Base-by-base conservation (phyloP, 2,797 vertebrate genomes). In the Rhinella marina region DNA sequence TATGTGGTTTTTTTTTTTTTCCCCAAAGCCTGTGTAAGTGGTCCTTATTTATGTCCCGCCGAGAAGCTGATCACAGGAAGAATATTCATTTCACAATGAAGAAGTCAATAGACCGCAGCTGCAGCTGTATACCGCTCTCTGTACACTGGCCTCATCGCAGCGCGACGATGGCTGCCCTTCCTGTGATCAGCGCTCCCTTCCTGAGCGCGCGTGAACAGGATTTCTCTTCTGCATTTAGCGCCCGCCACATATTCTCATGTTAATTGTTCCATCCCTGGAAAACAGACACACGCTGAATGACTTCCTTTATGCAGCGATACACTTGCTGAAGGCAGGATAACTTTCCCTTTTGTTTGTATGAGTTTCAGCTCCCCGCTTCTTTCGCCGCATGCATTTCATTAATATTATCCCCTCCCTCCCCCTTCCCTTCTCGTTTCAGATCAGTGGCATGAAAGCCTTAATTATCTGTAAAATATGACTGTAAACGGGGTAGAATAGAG, bases 81-180 rank as follows among this genome's bases (percentile, higher is more conserved):
- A 89, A 86, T 86, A 66, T 82, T 82, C 79, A 77, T 82, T 56
- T 77, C 29, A 82, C 84, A 86, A 86, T 82, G 66, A 78, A 64
- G 62, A 56, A 72, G 88, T 86, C 80, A 82, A 79, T 82, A 82
- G 61, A 82, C 21, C 82, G 19, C 87, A 88, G 76, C 86, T 85
- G 83, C 87, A 85, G 87, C 87, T 85, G 87, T 73, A n/a, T n/a
- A 81, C 81, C 75, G 82, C 75, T 41, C 76, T 72, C 75, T 79
- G 79, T n/a, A 72, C 70, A 75, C 77, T 66, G 72, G 84, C 72
- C 61, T 77, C 76, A 72, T 82, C 23, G 79, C 61, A 78, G 72
- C 9, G 80, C 78, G 72, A 86, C 78, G 79, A 86, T 89, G 17
- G 79, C 82, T 86, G 84, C 68, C 79, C 88, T 85, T 88, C 87